Percentiles rank a stretch among this genome's conserved stretches.
phyloP scores from a whole-genome alignment of 1,140 invertebrate species.

The Mercenaria mercenaria region DNA sequence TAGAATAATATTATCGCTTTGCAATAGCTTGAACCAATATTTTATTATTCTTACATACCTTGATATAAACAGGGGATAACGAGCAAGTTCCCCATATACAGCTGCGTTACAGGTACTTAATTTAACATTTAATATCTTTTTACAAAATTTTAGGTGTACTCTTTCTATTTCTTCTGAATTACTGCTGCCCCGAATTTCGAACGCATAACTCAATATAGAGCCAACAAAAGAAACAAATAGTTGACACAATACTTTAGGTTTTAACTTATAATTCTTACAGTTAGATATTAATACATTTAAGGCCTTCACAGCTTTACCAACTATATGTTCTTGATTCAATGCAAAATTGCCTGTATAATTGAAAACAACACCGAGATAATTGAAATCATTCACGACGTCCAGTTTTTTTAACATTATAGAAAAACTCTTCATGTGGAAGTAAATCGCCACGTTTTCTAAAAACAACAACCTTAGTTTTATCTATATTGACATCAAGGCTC shows the following conservation, averaged over 20 bases:
- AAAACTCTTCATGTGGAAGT: not conserved
- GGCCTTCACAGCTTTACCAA: slow-evolving; percentile 13
- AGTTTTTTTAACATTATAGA: not conserved
- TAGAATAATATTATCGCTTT: not conserved
- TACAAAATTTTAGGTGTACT: no score
- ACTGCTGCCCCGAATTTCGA: not conserved
- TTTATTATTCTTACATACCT: not conserved
- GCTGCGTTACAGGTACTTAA: no score
- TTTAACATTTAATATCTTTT: no score
- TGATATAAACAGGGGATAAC: no score
- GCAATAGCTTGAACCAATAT: slow-evolving; percentile 2
- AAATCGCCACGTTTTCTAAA: no score
- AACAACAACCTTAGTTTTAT: not conserved
- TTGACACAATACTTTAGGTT: not conserved
- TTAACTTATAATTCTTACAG: no score
- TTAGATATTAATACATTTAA: not conserved
- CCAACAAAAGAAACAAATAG: not conserved
- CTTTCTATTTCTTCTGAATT: no score
- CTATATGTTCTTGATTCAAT: not conserved
- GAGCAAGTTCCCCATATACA: no score
- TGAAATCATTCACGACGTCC: not conserved
- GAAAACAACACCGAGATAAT: no score
- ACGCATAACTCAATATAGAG: slow-evolving; percentile 24
- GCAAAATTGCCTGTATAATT: no score
- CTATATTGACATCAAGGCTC: no score